Base-by-base conservation (phyloP, 2,113 vertebrate genomes). In the Todiramphus saurophagus region DNA sequence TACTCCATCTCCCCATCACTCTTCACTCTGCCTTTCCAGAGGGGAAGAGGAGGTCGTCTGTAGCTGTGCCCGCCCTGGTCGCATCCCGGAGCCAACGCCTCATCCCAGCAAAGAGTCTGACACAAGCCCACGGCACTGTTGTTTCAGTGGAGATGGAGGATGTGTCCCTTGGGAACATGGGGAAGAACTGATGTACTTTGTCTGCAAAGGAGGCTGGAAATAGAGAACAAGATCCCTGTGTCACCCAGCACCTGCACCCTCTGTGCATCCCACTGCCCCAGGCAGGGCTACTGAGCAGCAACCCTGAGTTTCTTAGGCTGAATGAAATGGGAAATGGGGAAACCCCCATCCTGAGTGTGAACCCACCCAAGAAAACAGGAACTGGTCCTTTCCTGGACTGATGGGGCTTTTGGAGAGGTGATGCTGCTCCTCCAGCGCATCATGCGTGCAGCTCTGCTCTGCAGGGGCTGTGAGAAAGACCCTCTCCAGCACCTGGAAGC, bases 21-120 rank as follows among this genome's bases (percentile, higher is more conserved):
- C 69, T 85, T 56, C 10, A 3, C 37, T 96, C 25, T 96, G 74
- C 90, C 63, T 90, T 96, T 96, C 79, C 78, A 98, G 97, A 91
- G 86, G 63, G 88, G 75, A 96, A 91, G 76, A 94, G 46, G 90
- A 89, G 90, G 82, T 63, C 76, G 1, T n/a, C 33, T 84, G 78
- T 97, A 96, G 93, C 75, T 7, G 14, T 67, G 51, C 72, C 83
- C 33, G n/a, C 33, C 51, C 85, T 0, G 12, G 73, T 77, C 23
- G 13, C 86, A 90, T 79, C 78, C 78, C 10, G 7, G 68, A 84
- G 68, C 86, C 79, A 79, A 84, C 5, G 0, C 39, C 64, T 94
- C 60, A 4, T 88, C 67, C 89, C 0, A 25, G 94, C 48, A 87
- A 80, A 93, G 63, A 82, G 80, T 93, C 58, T 69, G 86, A 75